Conservation (phyloP, 2,113 vertebrate species). For the Lamprologus sp. region DNA sequence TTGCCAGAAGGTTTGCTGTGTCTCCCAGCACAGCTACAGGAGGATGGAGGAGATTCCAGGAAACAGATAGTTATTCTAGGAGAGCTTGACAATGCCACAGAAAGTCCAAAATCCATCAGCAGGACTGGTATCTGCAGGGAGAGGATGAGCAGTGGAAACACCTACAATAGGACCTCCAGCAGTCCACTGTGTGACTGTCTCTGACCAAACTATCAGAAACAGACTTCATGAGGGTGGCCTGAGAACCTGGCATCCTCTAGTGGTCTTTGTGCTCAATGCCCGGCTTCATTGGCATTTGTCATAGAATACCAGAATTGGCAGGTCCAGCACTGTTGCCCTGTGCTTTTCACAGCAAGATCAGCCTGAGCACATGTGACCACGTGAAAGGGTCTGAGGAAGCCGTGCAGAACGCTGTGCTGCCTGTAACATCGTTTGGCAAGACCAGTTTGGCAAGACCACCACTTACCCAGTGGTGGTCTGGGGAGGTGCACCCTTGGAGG, state of each 20-base stretch:
- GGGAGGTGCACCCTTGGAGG: neutral
- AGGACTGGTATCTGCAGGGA: neutral
- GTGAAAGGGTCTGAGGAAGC: neutral
- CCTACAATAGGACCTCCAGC: neutral
- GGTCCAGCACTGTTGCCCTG: neutral
- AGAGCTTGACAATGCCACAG: neutral
- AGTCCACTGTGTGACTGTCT: neutral
- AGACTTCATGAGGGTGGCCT: neutral
- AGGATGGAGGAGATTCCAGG: neutral
- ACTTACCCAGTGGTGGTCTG: neutral
- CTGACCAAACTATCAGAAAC: neutral
- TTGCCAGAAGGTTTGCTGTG: neutral
- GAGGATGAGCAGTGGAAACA: neutral
- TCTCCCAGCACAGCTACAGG: neutral
- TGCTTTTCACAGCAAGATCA: neutral
- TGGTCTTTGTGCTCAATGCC: neutral
- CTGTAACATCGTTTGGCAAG: neutral
- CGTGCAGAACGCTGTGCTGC: neutral
- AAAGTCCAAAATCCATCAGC: neutral
- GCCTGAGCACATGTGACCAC: neutral
- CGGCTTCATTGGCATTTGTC: neutral
- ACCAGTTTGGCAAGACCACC: too few relatives aligned
- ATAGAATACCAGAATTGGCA: neutral
- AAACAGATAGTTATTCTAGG: neutral
- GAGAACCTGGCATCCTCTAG: neutral